phyloP scores from a whole-genome alignment of 1,140 invertebrate species.

The Protaetia brevitarsis region DNA sequence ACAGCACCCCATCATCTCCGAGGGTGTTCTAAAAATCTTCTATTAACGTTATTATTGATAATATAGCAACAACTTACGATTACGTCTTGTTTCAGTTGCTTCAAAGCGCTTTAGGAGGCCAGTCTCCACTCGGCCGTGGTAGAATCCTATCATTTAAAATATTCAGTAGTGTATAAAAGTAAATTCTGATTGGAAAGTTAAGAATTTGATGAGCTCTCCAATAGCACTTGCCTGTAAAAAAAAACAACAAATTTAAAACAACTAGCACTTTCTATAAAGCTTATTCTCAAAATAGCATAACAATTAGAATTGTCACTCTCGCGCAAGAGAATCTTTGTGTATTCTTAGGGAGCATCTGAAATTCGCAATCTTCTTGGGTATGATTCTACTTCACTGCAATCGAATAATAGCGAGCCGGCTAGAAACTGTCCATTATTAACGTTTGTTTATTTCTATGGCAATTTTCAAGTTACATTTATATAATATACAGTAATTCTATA shows the following conservation, averaged over 20 bases:
- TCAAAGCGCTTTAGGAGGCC: constrained; percentile 61
- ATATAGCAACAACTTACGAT: constrained; percentile 51
- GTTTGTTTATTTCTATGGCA: too few relatives aligned
- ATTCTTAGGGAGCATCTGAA: too few relatives aligned
- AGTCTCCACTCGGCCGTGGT: constrained; percentile 59
- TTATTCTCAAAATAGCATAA: too few relatives aligned
- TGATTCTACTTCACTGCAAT: too few relatives aligned
- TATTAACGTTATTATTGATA: neutral
- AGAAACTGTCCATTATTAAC: too few relatives aligned
- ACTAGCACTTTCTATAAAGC: too few relatives aligned
- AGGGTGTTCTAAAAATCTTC: constrained; percentile 59
- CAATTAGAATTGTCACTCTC: too few relatives aligned
- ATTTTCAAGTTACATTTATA: too few relatives aligned
- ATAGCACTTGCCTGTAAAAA: constrained; percentile 47
- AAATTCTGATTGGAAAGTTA: constrained; percentile 58
- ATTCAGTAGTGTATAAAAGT: constrained; percentile 67
- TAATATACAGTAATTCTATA: too few relatives aligned
- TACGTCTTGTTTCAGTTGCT: constrained; percentile 58
- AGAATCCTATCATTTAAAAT: constrained; percentile 60
- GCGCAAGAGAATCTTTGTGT: too few relatives aligned
- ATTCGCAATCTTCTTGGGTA: too few relatives aligned
- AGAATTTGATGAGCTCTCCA: constrained; percentile 56
- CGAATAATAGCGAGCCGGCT: too few relatives aligned
- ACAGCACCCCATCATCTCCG: constrained; percentile 74
- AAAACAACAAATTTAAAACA: neutral